These are phyloP conservation scores for Dendronephthya gigantea DNA, from an alignment of 64 coral and sea anemone genomes.

Conservation along the genomic window DNA sequence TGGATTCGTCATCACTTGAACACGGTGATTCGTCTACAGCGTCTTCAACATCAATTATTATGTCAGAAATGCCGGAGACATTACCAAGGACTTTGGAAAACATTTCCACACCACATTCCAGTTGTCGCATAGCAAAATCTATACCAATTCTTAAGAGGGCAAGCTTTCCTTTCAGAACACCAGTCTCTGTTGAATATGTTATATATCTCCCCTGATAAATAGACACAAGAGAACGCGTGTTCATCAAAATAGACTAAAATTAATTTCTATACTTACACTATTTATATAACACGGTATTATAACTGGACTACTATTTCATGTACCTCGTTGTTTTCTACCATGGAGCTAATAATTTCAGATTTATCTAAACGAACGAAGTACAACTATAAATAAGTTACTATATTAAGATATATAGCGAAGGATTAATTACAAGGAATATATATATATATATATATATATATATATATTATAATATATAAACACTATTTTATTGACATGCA, in stretches of 20 bases:
- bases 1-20: not conserved
- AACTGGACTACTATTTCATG: too few relatives aligned
- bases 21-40: not conserved
- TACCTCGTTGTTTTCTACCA: too few relatives aligned
- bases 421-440: too few relatives aligned
- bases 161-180: not conserved
- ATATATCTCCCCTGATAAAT: not conserved
- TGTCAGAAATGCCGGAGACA: not conserved
- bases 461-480: not conserved
- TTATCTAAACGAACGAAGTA: too few relatives aligned
- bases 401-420: too few relatives aligned
- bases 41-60: not conserved
- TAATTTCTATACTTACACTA: too few relatives aligned
- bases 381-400: too few relatives aligned
- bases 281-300: too few relatives aligned
- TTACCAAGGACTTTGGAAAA: not conserved
- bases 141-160: not conserved
- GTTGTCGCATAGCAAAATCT: not conserved
- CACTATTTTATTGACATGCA: not conserved
- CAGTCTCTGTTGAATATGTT: not conserved
- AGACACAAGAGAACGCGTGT: too few relatives aligned
- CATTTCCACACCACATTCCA: not conserved
- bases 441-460: too few relatives aligned
- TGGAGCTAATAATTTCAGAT: too few relatives aligned
- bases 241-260: too few relatives aligned